Evolutionary conservation across 2,888 invertebrate species (phyloP), one percentile per base, ranked within the genome.

Genomic region (Rhingia rostrata): DNA sequence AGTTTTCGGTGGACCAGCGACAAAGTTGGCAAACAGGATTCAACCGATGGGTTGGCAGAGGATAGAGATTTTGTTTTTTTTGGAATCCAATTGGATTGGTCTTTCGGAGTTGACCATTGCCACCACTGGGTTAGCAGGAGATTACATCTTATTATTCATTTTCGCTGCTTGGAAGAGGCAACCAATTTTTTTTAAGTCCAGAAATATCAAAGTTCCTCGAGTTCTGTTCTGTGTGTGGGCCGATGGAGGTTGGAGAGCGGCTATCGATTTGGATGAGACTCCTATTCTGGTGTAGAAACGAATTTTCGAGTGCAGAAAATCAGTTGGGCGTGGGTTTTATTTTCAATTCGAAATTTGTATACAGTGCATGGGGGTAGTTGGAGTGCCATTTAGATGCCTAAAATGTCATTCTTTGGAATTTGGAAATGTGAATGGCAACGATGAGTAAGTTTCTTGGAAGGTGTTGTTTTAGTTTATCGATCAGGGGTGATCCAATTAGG

Each of bases 1-100:
- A 60, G 37, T 61, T 63, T 74, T 22, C 22, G 22, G 22, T 60
- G 32, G 66, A 33, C 33, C 35, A 47, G 35, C n/a, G 41, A 4
- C 10, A 39, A 80, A 45, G 64, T 72, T 83, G 83, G 83, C 78
- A 78, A 83, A 83, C 83, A 72, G 79, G 83, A 83, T 83, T 83
- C 63, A 56, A 43, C 37, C 32, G 56, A 33, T 56, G 47, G 54
- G 74, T 64, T 32, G 37, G 47, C 7, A 4, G 7, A 3, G 22
- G 47, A 14, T 22, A 51, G 14, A 12, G 54, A 30, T 47, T 49
- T 43, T 12, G 35, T 63, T 2, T 14, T n/a, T n/a, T 45, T 14
- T 49, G 12, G 39, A 49, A 22, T 83, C 78, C 72, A 83, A 78
- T 83, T 83, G 83, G 78, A 83, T 56, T 78, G 37, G 10, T 45